Evolutionary conservation across 2,797 vertebrate genomes (phyloP).

Genomic region (Novumbra hubbsi): DNA sequence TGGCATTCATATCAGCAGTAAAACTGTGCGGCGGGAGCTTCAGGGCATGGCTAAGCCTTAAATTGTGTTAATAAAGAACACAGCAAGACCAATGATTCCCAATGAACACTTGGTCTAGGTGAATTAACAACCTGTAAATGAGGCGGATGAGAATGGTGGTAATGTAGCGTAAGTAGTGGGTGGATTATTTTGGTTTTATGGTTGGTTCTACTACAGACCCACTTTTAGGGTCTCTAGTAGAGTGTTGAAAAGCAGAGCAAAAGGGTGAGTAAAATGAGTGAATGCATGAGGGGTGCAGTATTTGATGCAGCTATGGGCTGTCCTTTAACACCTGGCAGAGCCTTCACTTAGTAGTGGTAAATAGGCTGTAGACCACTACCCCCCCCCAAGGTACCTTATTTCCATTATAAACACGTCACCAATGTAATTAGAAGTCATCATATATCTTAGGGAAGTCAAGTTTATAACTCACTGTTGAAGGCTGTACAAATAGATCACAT

Average conservation of each 20-base stretch:
- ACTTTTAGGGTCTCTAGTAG: not conserved
- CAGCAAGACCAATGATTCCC: slow-evolving; percentile 76
- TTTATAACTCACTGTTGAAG: too few species aligned
- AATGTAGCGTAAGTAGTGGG: not conserved
- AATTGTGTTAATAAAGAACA: slow-evolving; percentile 80
- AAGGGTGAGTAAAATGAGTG: not conserved
- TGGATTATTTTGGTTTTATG: not conserved
- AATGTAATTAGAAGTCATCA: too few species aligned
- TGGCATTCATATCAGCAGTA: too few species aligned
- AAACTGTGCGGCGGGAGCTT: too few species aligned
- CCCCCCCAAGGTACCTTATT: too few species aligned
- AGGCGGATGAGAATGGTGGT: not conserved
- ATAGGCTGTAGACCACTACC: slow-evolving; percentile 62
- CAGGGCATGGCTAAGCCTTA: slow-evolving; percentile 79
- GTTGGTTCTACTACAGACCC: too few species aligned
- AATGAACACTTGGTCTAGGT: slow-evolving; percentile 81
- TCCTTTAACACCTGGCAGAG: too few species aligned
- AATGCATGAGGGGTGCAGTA: slow-evolving; percentile 78
- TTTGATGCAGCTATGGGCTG: slow-evolving; percentile 27
- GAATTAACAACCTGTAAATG: slow-evolving; percentile 70
- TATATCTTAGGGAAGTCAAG: too few species aligned
- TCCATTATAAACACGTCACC: too few species aligned
- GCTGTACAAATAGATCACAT: too few species aligned
- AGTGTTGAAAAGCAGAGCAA: not conserved
- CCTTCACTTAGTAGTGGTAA: too few species aligned